Evolutionary conservation across 2,113 vertebrate genomes (phyloP).

Genomic region (Thamnophis sirtalis): DNA sequence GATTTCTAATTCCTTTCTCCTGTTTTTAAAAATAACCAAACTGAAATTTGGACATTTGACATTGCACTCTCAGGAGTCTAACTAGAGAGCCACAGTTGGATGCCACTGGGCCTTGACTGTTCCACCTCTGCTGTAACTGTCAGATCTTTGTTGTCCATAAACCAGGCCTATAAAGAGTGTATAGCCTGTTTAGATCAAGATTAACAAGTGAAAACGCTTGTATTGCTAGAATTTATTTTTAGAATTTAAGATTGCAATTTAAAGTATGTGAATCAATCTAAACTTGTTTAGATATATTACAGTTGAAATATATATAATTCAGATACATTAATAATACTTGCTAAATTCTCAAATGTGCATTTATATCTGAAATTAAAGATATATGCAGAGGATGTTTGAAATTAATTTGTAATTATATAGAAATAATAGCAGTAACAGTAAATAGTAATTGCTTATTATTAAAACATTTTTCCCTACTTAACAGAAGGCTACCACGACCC

Average conservation of each 20-base stretch:
- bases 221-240: neutral
- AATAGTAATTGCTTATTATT: neutral
- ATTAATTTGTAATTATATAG: neutral
- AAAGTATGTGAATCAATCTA: neutral
- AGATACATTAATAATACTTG: neutral
- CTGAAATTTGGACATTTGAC: neutral
- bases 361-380: neutral
- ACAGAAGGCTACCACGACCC: neutral
- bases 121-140: neutral
- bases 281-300: neutral
- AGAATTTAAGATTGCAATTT: neutral
- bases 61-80: neutral
- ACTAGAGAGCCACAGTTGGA: neutral
- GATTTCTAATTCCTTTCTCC: neutral
- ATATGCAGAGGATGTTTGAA: neutral
- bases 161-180: neutral
- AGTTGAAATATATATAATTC: neutral
- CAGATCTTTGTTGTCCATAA: neutral
- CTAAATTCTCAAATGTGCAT: neutral
- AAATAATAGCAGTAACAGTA: neutral
- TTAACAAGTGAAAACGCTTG: neutral
- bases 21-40: neutral
- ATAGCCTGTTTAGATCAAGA: neutral
- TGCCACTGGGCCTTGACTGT: neutral
- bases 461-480: neutral